Base-by-base conservation (phyloP, 2,113 vertebrate genomes). In the Myotis brandtii region DNA sequence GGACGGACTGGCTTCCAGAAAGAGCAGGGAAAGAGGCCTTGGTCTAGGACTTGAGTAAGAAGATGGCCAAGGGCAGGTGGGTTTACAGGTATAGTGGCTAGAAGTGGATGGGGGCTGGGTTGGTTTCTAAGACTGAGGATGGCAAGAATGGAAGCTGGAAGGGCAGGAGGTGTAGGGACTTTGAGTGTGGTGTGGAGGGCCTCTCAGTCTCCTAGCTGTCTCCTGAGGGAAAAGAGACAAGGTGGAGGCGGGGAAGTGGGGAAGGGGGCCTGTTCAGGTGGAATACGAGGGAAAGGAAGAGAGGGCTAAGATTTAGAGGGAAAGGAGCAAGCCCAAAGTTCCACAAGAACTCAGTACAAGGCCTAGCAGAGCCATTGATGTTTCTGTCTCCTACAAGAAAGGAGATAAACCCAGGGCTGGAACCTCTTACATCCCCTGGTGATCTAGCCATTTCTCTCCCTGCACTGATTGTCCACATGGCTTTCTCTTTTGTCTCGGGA, bases 401-500 rank as follows among this genome's bases (percentile, higher is more conserved):
- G 18, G 23, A 30, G 21, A n/a, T 46, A 5, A 70, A 73, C 6
- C 27, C 75, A 72, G 30, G 12, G 3, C 27, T 67, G 62, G 27
- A 20, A 43, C 23, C 14, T 85, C 40, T 79, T 16, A 9, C 30
- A 34, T 48, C n/a, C 18, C 34, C 56, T 59, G 23, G 62, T 62
- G 11, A 84, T 21, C 32, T 62, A 83, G 34, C 50, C 59, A 10
- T 83, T 92, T 73, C 73, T 76, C 27, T 14, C 13, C 16, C 52
- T 77, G 25, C 25, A 25, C 23, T 34, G 23, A 70, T 8, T 75
- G n/a, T 83, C 70, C 18, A 16, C 4, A 11, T 62, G 56, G 13
- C 76, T 77, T 93, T 94, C 27, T 80, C 43, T 80, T 76, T 92
- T 52, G 40, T 62, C 25, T 81, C 75, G 64, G 67, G 62, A 95